Percentiles rank a stretch among this genome's conserved stretches.
Evolutionary conservation across 2,888 invertebrate genomes (phyloP).

Genomic region (Leptopilina syphax): DNA sequence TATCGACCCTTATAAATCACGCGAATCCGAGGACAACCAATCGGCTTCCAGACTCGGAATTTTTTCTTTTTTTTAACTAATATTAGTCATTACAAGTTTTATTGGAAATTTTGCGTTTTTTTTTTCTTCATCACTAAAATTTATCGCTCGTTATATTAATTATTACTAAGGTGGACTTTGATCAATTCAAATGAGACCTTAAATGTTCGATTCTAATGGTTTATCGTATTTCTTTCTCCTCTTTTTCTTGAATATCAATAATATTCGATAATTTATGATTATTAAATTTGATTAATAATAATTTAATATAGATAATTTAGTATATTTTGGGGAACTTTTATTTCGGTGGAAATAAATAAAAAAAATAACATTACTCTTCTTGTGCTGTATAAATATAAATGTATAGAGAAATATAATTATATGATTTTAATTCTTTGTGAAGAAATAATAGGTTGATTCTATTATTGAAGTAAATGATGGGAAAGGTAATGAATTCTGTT

Average conservation of each 20-base stretch:
- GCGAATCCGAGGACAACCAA: conserved; percentile 18
- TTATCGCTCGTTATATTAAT: conserved; percentile 20
- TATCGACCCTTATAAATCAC: conserved; percentile 32
- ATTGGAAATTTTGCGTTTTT: not conserved
- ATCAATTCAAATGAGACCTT: conserved; percentile 1
- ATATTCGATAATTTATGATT: not conserved
- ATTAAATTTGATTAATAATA: not conserved
- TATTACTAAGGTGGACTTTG: conserved; percentile 1
- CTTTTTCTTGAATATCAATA: not conserved
- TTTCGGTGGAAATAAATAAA: not conserved
- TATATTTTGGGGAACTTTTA: too few species aligned
- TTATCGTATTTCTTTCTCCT: not conserved
- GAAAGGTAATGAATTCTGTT: conserved; percentile 16
- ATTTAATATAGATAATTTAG: not conserved
- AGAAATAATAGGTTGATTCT: not conserved
- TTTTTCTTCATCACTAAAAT: not conserved
- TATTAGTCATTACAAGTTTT: conserved; percentile 13
- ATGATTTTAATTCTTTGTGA: too few species aligned
- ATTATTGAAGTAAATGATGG: not conserved
- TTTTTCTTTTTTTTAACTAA: conserved; percentile 1
- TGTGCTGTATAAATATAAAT: too few species aligned
- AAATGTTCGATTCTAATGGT: conserved; percentile 9
- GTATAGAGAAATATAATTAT: too few species aligned
- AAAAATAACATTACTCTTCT: too few species aligned
- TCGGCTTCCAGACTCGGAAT: not conserved